Evolutionary conservation across 2,113 vertebrate species (phyloP).

Genomic region (Syngnathus scovelli): DNA sequence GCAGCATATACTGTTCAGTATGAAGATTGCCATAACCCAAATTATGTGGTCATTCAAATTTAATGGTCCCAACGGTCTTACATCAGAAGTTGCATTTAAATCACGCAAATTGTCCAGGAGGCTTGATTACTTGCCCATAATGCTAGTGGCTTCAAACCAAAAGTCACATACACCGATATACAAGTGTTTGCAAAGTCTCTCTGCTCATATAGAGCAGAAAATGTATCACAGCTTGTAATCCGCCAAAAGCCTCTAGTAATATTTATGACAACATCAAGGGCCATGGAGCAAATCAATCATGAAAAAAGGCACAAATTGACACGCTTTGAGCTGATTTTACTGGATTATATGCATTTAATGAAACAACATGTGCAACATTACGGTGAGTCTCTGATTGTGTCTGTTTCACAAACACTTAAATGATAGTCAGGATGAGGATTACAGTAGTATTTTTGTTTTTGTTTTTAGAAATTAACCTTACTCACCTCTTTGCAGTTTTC

Average conservation of each 20-base stretch:
- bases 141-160: slow-evolving; percentile 11
- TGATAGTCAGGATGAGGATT: background rate
- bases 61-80: background rate
- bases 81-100: background rate
- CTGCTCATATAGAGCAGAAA: slow-evolving; percentile 34
- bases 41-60: no score
- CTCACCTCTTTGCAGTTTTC: slow-evolving; percentile 98
- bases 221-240: slow-evolving; percentile 36
- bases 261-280: slow-evolving; percentile 30
- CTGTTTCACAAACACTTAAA: background rate
- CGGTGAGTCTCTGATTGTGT: slow-evolving; percentile 11
- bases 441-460: background rate
- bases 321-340: slow-evolving; percentile 17
- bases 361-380: slow-evolving; percentile 32
- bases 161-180: background rate
- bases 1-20: no score
- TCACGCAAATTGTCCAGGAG: background rate
- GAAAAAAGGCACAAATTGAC: slow-evolving; percentile 11
- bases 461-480: background rate
- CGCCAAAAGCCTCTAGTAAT: slow-evolving; percentile 29
- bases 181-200: slow-evolving; percentile 29
- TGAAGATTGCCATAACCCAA: no score
- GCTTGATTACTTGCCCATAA: slow-evolving; percentile 20
- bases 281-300: slow-evolving; percentile 21
- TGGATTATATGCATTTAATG: slow-evolving; percentile 37